These are phyloP conservation scores for Dermochelys coriacea DNA, from an alignment of 2,797 vertebrate species.

Conservation along the genomic window DNA sequence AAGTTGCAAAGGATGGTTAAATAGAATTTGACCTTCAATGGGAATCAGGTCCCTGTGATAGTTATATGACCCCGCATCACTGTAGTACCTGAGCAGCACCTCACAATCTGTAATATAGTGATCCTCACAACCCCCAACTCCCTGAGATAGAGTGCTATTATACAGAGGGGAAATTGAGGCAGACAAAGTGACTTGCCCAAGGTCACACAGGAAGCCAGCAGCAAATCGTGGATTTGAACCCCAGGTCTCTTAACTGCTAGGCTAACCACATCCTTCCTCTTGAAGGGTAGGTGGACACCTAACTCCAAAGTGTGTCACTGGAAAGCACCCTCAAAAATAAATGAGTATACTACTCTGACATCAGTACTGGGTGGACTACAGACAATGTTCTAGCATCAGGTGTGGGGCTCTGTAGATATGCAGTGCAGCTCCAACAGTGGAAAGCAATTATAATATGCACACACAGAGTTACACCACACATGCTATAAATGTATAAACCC, in stretches of 20 bases:
- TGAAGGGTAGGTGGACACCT: neutral
- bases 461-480: neutral
- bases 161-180: neutral
- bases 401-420: too few relatives aligned
- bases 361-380: accelerated
- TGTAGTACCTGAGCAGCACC: neutral
- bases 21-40: neutral
- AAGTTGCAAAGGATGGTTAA: neutral
- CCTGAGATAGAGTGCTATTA: neutral
- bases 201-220: accelerated
- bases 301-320: neutral
- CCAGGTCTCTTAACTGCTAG: neutral
- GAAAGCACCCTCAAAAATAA: neutral
- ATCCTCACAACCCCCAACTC: neutral
- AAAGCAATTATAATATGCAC: neutral
- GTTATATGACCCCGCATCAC: neutral
- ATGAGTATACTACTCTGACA: accelerated
- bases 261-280: neutral
- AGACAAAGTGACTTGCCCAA: neutral
- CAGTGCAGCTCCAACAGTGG: accelerated
- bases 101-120: neutral
- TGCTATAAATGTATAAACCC: neutral
- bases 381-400: accelerated
- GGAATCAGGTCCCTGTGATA: neutral
- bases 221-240: neutral